Evolutionary conservation across 2,797 vertebrate species (phyloP), one percentile per base, ranked within the genome.

Genomic region (Trematomus bernacchii): DNA sequence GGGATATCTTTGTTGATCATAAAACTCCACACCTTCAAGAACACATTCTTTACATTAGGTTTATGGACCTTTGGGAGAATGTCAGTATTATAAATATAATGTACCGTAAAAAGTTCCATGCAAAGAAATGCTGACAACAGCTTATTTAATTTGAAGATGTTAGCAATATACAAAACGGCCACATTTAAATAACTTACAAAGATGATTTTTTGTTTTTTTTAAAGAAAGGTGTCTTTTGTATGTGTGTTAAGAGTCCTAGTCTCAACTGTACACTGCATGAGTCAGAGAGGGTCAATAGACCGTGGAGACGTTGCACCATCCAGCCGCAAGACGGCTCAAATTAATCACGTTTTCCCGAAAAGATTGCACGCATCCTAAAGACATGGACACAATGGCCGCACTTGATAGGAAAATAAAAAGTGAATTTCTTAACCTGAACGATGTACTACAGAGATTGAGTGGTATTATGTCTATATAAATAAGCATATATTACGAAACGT

Each of bases 261-360:
- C 55, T 71, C 48, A 12, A 37, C 70, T 71, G 42, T 82, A 72
- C 60, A 66, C 84, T 92, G 74, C 88, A 92, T 90, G 91, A 92
- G 82, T 93, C 92, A 94, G 85, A 92, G 85, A 85, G 18, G 80
- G 65, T 90, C 87, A 92, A 91, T 87, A 87, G 91, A 92, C 89
- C 85, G n/a, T 91, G 81, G 73, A 86, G 85, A 76, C 79, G 89
- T 92, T 93, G 77, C 88, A 84, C 87, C 86, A 90, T 85, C 66
- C 78, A 85, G 55, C 64, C 46, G 23, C 71, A 77, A 83, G 74
- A 90, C 83, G 90, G 66, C 58, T 40, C 64, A 70, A 91, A 93
- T 92, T 88, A 80, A 93, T 92, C 91, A 92, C 71, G n/a, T 43
- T 71, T 63, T 73, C 40, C 73, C 77, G 23, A 85, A 73, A 78